These are phyloP conservation scores for Boloria euphrosyne DNA, from an alignment of 2,888 invertebrate genomes.

Conservation along the genomic window DNA sequence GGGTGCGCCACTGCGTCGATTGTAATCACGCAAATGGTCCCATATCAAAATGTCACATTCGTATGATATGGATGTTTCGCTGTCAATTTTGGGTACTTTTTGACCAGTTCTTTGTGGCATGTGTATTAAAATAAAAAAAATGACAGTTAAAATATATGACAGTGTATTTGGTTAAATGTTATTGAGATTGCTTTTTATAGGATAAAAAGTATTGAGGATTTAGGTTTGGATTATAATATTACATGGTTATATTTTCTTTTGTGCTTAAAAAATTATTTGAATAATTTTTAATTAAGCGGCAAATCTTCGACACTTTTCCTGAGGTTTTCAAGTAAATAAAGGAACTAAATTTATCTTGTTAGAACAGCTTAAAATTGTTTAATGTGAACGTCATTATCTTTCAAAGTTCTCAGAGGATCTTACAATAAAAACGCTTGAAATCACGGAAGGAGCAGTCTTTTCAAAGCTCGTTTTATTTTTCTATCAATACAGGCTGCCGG, in stretches of 20 bases:
- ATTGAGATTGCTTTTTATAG: too few species aligned
- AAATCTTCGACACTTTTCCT: background rate
- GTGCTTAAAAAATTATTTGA: too few species aligned
- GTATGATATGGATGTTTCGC: slow-evolving; percentile 68
- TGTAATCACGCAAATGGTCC: slow-evolving; percentile 81
- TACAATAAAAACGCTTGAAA: slow-evolving; percentile 41
- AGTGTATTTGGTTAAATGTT: too few species aligned
- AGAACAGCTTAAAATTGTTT: slow-evolving; percentile 36
- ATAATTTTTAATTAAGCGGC: background rate
- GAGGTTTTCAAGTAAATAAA: slow-evolving; percentile 3
- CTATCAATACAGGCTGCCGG: slow-evolving; percentile 76
- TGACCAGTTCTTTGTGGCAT: slow-evolving; percentile 40
- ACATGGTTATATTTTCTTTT: too few species aligned
- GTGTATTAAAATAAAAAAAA: slow-evolving; percentile 28
- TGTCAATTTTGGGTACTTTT: slow-evolving; percentile 55
- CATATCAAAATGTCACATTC: slow-evolving; percentile 78
- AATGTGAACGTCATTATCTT: slow-evolving; percentile 40
- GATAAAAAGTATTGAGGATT: too few species aligned
- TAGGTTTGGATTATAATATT: too few species aligned
- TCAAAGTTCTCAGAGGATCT: slow-evolving; percentile 48
- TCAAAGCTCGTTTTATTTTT: slow-evolving; percentile 77
- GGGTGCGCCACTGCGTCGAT: slow-evolving; percentile 79
- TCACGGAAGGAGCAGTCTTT: slow-evolving; percentile 68
- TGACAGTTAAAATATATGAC: slow-evolving; percentile 3
- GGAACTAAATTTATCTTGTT: slow-evolving; percentile 21